Percentiles rank a stretch among this genome's conserved stretches.
Evolutionary conservation across 2,113 vertebrate genomes (phyloP).

Genomic region (Zonotrichia leucophrys): DNA sequence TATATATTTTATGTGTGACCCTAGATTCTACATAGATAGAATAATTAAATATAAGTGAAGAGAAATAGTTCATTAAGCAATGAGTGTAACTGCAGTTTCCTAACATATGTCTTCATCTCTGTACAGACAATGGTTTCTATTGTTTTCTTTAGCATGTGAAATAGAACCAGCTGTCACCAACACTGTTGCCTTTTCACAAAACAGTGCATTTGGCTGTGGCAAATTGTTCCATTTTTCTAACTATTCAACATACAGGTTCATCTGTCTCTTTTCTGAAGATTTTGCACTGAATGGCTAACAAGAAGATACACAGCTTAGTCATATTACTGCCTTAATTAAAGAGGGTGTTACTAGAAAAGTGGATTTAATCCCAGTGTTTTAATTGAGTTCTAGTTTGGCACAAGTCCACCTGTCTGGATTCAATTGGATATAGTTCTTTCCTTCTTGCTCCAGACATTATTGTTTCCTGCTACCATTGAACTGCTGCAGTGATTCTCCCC

Average conservation of each 20-base stretch:
- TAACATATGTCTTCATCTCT: neutral
- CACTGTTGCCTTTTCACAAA: neutral
- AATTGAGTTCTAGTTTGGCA: constrained; percentile 55
- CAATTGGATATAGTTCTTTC: neutral
- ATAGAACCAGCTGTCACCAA: neutral
- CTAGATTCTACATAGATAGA: neutral
- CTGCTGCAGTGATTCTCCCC: neutral
- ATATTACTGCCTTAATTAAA: constrained; percentile 56
- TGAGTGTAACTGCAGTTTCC: neutral
- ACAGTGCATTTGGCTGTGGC: neutral
- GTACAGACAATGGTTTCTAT: neutral
- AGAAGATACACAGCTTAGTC: constrained; percentile 28
- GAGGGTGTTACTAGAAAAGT: constrained; percentile 38
- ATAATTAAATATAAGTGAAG: neutral
- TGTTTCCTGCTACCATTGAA: neutral
- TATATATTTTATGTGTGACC: neutral
- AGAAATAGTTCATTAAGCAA: neutral
- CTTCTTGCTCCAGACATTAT: neutral
- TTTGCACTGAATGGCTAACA: neutral
- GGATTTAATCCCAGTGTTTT: constrained; percentile 52
- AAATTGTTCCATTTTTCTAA: neutral
- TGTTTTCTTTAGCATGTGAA: constrained; percentile 5
- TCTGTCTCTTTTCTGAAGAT: neutral
- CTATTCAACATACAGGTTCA: neutral
- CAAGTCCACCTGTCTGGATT: constrained; percentile 28